Conservation (phyloP, 2,113 vertebrate genomes). For the Tragelaphus imberbis region DNA sequence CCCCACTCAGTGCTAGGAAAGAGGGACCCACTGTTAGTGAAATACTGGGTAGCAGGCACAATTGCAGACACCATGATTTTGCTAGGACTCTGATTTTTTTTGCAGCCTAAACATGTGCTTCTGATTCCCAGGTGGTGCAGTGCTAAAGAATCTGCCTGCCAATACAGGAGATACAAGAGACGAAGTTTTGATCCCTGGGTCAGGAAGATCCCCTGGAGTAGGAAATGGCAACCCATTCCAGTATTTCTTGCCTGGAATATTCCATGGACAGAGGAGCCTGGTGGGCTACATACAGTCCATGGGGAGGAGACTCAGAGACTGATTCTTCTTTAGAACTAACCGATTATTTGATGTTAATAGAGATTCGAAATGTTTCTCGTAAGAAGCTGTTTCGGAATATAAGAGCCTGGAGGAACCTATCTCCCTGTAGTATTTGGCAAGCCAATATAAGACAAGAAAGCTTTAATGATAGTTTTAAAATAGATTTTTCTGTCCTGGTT, state of each 20-base stretch:
- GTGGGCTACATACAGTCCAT: not conserved
- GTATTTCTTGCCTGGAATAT: not conserved
- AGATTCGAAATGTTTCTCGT: slow-evolving; percentile 35
- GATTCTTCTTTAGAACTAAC: slow-evolving; percentile 43
- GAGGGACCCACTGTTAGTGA: not conserved
- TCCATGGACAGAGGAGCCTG: not conserved
- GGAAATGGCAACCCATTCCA: not conserved
- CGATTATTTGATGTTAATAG: slow-evolving; percentile 32
- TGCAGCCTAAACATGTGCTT: not conserved
- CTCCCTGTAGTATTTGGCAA: slow-evolving; percentile 36
- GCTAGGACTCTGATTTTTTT: not conserved
- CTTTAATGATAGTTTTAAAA: slow-evolving; percentile 66
- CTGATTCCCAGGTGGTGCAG: not conserved
- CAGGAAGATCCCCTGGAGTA: not conserved
- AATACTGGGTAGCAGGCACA: rapidly evolving
- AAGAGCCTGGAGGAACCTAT: slow-evolving; percentile 42
- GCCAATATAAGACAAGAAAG: not conserved
- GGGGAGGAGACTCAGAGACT: slow-evolving; percentile 19
- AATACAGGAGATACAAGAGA: not conserved
- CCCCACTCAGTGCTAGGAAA: too few species aligned
- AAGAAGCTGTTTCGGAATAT: slow-evolving; percentile 53
- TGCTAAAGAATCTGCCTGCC: not conserved
- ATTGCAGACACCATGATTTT: not conserved
- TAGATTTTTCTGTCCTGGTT: slow-evolving; percentile 65
- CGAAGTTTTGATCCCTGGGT: not conserved